phyloP scores from a whole-genome alignment of 2,113 vertebrate genomes.

The Pseudorasbora parva region DNA sequence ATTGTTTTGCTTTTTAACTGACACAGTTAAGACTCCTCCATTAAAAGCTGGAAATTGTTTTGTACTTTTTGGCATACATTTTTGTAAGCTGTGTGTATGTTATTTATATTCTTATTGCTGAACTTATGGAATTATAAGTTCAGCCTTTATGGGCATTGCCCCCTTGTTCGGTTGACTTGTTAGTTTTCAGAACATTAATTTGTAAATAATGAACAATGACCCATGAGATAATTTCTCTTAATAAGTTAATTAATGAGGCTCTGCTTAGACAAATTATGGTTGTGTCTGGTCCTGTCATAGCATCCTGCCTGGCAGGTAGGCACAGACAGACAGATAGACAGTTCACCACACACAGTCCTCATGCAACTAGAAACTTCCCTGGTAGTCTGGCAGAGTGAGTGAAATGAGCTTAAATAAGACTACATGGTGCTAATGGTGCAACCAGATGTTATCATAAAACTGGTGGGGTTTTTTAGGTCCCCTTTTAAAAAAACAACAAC shows the following conservation, averaged over 20 bases:
- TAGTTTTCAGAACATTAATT: slow-evolving; percentile 54
- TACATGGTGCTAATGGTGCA: background rate
- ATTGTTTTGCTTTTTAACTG: background rate
- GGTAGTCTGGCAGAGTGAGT: background rate
- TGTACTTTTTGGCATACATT: background rate
- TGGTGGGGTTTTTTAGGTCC: background rate
- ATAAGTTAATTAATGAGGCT: slow-evolving; percentile 56
- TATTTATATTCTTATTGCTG: no score
- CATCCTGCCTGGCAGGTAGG: slow-evolving; percentile 39
- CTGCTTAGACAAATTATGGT: slow-evolving; percentile 41
- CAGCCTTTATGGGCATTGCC: background rate
- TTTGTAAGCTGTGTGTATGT: background rate
- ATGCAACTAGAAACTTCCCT: background rate
- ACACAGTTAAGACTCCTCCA: background rate
- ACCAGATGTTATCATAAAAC: slow-evolving; percentile 1
- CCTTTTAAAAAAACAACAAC: no score
- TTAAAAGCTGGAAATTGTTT: background rate
- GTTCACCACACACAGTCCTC: slow-evolving; percentile 8
- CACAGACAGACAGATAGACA: slow-evolving; percentile 23
- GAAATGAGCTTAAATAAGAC: background rate
- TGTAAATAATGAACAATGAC: slow-evolving; percentile 34
- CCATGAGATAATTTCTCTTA: slow-evolving; percentile 57
- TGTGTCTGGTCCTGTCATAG: slow-evolving; percentile 15
- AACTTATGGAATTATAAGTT: no score
- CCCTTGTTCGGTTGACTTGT: slow-evolving; percentile 1